Evolutionary conservation across 2,797 vertebrate genomes (phyloP).

Genomic region (Hirundo rustica): DNA sequence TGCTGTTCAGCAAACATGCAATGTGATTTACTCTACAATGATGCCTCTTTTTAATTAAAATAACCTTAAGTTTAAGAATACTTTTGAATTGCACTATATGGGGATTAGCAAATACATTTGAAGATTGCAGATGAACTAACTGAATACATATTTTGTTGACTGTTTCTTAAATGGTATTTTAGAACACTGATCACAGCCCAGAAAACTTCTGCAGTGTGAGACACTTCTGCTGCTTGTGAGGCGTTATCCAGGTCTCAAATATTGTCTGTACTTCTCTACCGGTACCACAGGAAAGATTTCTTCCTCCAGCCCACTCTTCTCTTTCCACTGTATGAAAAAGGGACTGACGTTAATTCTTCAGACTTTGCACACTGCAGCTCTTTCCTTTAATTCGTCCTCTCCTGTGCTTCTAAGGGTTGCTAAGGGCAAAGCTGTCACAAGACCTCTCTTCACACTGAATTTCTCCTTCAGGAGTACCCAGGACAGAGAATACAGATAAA

Average conservation of each 20-base stretch:
- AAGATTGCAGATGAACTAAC: background rate
- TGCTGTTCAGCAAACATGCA: background rate
- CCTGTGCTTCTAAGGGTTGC: background rate
- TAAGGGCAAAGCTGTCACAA: conserved; percentile 23
- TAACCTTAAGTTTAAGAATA: background rate
- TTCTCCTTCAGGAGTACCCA: background rate
- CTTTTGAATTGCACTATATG: background rate
- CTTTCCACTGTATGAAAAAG: background rate
- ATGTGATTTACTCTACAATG: background rate
- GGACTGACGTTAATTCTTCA: conserved; percentile 20
- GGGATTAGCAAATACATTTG: background rate
- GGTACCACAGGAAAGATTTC: background rate
- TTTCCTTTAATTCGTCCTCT: conserved; percentile 16
- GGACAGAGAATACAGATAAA: background rate
- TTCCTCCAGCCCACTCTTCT: background rate
- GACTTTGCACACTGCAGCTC: background rate
- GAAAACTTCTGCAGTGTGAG: background rate
- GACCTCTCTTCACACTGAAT: conserved; percentile 20
- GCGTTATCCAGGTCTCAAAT: background rate
- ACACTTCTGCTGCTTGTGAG: background rate
- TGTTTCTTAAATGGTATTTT: background rate
- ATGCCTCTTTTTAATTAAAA: background rate
- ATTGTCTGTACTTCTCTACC: background rate
- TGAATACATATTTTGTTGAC: background rate
- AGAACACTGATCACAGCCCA: background rate